Evolutionary conservation across 1,140 invertebrate genomes (phyloP).

Genomic region (Cherax quadricarinatus): DNA sequence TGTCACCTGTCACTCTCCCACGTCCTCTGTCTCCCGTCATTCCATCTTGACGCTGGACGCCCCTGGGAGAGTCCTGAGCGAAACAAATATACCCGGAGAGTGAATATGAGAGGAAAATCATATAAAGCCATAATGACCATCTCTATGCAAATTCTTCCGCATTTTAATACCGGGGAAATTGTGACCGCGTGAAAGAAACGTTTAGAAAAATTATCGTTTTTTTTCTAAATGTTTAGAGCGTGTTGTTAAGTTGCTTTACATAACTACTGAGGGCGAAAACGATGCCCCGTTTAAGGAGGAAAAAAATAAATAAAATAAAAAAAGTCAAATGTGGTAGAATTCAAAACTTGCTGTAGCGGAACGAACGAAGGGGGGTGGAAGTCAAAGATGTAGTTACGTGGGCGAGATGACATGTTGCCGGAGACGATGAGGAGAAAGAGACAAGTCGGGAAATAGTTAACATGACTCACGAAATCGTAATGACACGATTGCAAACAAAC

Average conservation of each 20-base stretch:
- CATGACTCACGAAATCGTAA: too few relatives aligned
- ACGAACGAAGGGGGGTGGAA: too few relatives aligned
- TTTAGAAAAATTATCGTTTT: conserved; percentile 45
- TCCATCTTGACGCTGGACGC: neutral
- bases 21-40: neutral
- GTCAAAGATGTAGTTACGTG: too few relatives aligned
- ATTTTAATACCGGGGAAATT: conserved; percentile 67
- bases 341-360: too few relatives aligned
- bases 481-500: too few relatives aligned
- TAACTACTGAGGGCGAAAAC: too few relatives aligned
- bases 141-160: conserved; percentile 67
- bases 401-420: too few relatives aligned
- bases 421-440: too few relatives aligned
- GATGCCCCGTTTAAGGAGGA: too few relatives aligned
- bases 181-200: conserved; percentile 53
- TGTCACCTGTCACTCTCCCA: neutral
- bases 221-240: conserved; percentile 20
- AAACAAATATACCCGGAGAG: conserved; percentile 53
- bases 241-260: neutral
- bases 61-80: conserved; percentile 26
- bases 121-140: conserved; percentile 69
- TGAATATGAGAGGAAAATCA: conserved; percentile 71
- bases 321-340: too few relatives aligned
- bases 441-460: too few relatives aligned
- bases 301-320: too few relatives aligned